Evolutionary conservation across 2,797 vertebrate species (phyloP), one percentile per base, ranked within the genome.

Genomic region (Decapterus maruadsi): DNA sequence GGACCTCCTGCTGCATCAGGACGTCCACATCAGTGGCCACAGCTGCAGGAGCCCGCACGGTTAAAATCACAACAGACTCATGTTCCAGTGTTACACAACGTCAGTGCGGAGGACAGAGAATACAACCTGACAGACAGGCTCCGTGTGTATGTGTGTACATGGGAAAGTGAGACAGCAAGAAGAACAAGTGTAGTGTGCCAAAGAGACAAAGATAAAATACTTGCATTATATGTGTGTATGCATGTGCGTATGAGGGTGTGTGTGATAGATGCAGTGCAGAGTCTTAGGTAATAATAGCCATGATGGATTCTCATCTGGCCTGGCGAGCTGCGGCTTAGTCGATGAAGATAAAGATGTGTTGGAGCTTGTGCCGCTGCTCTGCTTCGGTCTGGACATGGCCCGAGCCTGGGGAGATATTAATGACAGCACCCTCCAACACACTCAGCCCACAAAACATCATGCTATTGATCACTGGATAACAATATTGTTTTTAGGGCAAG

Each of bases 261-360:
- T 79, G 57, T 80, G 90, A 87, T 87, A 67, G 86, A 87, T 90
- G 86, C 61, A 22, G 71, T 45, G 71, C 17, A 0, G 38, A 72
- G 73, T 73, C 78, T 89, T 34, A 84, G 80, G 86, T 73, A 86
- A 85, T 85, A 87, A 73, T 79, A 68, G 79, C 87, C 59, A 1
- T 73, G 2, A 84, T 82, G 87, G 79, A 85, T 90, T 88, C 79
- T 80, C 75, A 71, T 58, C 75, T 84, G 43, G 86, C 57, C 63
- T 11, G n/a, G 56, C 0, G 40, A 61, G 71, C 70, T 53, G 75
- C 56, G 2, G 45, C 78, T 69, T 61, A 4, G 61, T 51, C 17
- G 26, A 75, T 68, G 59, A 80, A 84, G 83, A 90, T 83, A 45
- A 85, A 89, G 86, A 85, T 81, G 85, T 61, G 68, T 9, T 22